Conservation (phyloP, 2,888 invertebrate species). For the Dilophus febrilis region DNA sequence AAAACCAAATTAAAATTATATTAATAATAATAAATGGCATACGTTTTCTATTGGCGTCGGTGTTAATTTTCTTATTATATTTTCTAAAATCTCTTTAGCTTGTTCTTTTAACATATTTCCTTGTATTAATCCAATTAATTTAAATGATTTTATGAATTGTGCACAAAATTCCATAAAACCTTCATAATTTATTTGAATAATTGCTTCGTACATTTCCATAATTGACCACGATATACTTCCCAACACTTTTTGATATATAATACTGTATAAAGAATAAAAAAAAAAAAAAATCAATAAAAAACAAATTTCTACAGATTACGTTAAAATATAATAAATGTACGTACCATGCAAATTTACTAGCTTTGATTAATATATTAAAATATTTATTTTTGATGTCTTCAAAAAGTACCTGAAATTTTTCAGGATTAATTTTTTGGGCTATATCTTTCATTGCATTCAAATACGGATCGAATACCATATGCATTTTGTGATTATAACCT, state of each 20-base stretch:
- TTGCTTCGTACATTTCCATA: no score
- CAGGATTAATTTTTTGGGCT: conserved; percentile 34
- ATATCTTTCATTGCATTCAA: conserved; percentile 45
- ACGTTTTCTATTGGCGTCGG: conserved; percentile 28
- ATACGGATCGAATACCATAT: conserved; percentile 53
- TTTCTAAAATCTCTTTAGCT: conserved; percentile 40
- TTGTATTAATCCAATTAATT: conserved; percentile 58
- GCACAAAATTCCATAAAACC: no score
- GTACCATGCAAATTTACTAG: no score
- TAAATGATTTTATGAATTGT: no score
- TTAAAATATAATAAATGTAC: no score
- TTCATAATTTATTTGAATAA: no score
- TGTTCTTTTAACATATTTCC: conserved; percentile 55
- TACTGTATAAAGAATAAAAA: no score
- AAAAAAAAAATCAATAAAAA: no score
- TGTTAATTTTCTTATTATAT: conserved; percentile 37
- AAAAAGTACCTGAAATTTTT: conserved; percentile 48
- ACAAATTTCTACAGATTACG: no score
- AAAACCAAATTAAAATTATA: no score
- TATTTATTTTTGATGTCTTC: conserved; percentile 39
- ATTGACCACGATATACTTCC: no score
- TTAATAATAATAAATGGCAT: conserved; percentile 9
- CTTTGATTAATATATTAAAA: conserved; percentile 59
- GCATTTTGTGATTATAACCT: conserved; percentile 28
- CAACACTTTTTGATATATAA: no score